Evolutionary conservation across 2,888 invertebrate species (phyloP), one percentile per base, ranked within the genome.

Genomic region (Dryadula phaetusa): DNA sequence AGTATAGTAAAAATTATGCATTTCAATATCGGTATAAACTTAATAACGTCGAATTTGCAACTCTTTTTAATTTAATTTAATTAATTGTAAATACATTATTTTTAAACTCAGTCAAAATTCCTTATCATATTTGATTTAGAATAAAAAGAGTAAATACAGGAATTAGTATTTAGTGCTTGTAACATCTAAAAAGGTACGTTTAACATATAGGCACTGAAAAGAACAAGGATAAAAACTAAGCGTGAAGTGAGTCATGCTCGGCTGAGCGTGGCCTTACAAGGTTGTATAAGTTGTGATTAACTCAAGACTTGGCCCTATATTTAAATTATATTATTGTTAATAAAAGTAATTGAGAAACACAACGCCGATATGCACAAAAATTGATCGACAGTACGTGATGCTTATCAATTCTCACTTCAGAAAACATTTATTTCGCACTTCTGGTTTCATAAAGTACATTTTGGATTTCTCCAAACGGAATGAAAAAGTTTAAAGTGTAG

Each of bases 261-360:
- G 72, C 85, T 76, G 75, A 90, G 89, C 92, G 82, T 88, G 82
- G 81, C 81, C 86, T 84, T 85, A 85, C 90, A 91, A 91, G 91
- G 92, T 84, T 88, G 82, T 82, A 85, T 83, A 28, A 58, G n/a
- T 54, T 84, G 81, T 87, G 81, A 84, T 87, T 88, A 85, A 83
- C 34, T 44, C 66, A 22, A 64, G 82, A 79, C 80, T 78, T 58
- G 68, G 69, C 71, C 70, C 63, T 71, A 66, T 53, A 22, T 61
- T 60, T 80, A 75, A 52, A 76, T 77, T 83, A 84, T 82, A 85
- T 84, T 79, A 63, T 67, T 16, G 16, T 40, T 4, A 16, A n/a
- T 49, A 25, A 10, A 32, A 32, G 16, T 52, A 28, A 52, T 52
- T 6, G 28, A 52, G 32, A 52, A 52, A 32, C 16, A 49, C 16